These are phyloP conservation scores for Passer domesticus DNA, from an alignment of 2,113 vertebrate species.

Conservation along the genomic window DNA sequence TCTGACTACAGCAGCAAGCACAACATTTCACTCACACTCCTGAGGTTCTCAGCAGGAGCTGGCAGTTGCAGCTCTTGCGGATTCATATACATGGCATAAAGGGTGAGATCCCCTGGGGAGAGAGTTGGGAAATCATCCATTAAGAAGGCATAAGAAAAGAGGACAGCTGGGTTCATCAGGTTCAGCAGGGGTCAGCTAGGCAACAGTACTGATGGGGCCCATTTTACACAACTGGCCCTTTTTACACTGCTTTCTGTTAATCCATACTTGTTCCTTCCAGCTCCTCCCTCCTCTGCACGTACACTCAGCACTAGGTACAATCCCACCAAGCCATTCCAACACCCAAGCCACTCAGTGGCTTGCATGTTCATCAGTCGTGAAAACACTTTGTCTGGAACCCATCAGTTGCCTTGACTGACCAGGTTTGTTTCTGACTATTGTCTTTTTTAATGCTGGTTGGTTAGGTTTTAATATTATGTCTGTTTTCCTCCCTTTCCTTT, in stretches of 20 bases:
- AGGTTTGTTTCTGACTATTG: not conserved
- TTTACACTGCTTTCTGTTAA: not conserved
- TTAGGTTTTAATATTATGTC: not conserved
- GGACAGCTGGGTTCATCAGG: not conserved
- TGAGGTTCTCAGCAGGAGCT: not conserved
- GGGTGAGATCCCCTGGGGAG: not conserved
- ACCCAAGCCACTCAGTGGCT: not conserved
- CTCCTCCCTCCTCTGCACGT: not conserved
- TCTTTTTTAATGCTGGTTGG: not conserved
- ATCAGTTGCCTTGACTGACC: not conserved
- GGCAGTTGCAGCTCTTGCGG: not conserved
- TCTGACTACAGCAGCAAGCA: not conserved
- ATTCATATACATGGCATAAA: fast-evolving
- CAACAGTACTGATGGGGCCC: fast-evolving
- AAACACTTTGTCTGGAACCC: not conserved
- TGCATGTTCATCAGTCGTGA: not conserved
- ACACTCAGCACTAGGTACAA: not conserved
- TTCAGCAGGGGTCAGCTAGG: not conserved
- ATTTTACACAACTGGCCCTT: not conserved
- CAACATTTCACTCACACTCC: fast-evolving
- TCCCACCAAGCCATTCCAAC: fast-evolving
- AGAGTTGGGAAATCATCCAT: not conserved
- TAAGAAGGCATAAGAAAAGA: not conserved
- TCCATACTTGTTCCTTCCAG: not conserved
- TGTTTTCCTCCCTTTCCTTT: not conserved